phyloP scores from a whole-genome alignment of 2,797 vertebrate genomes.

The Sebastes baramenuke region DNA sequence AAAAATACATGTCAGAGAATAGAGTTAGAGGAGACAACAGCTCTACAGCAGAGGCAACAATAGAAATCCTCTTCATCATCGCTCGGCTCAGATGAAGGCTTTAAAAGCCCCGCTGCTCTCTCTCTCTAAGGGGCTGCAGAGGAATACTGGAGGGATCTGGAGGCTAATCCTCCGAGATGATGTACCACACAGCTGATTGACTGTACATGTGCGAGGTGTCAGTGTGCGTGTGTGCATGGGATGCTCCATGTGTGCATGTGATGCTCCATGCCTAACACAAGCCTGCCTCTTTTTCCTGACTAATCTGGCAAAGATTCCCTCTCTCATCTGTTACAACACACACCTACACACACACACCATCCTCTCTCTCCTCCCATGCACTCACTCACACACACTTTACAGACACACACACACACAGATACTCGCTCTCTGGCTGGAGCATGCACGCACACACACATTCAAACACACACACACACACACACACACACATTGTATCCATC shows the following conservation, averaged over 20 bases:
- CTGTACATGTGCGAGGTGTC: slow-evolving; percentile 53
- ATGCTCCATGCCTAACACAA: slow-evolving; percentile 82
- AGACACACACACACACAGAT: slow-evolving; percentile 18
- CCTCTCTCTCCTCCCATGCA: slow-evolving; percentile 7
- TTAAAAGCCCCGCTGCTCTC: slow-evolving; percentile 81
- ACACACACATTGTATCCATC: slow-evolving; percentile 58
- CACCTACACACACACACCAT: slow-evolving; percentile 58
- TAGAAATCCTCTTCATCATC: slow-evolving; percentile 83
- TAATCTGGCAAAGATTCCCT: slow-evolving; percentile 80
- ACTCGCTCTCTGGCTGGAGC: slow-evolving; percentile 18
- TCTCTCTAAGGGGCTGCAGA: slow-evolving; percentile 80
- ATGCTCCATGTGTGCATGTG: slow-evolving; percentile 74
- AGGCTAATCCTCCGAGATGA: slow-evolving; percentile 84
- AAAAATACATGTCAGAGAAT: slow-evolving; percentile 73
- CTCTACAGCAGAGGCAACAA: slow-evolving; percentile 64
- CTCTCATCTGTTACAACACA: slow-evolving; percentile 77
- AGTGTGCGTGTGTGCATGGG: slow-evolving; percentile 50
- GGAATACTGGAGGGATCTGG: slow-evolving; percentile 63
- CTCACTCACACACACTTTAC: slow-evolving; percentile 26
- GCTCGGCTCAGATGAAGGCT: slow-evolving; percentile 74
- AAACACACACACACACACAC: neutral
- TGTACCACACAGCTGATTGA: slow-evolving; percentile 69
- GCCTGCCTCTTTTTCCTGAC: slow-evolving; percentile 76
- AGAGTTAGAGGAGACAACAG: slow-evolving; percentile 53
- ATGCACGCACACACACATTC: slow-evolving; percentile 5